These are phyloP conservation scores for Hypocryptadius cinnamomeus DNA, from an alignment of 2,113 vertebrate genomes.

Conservation along the genomic window DNA sequence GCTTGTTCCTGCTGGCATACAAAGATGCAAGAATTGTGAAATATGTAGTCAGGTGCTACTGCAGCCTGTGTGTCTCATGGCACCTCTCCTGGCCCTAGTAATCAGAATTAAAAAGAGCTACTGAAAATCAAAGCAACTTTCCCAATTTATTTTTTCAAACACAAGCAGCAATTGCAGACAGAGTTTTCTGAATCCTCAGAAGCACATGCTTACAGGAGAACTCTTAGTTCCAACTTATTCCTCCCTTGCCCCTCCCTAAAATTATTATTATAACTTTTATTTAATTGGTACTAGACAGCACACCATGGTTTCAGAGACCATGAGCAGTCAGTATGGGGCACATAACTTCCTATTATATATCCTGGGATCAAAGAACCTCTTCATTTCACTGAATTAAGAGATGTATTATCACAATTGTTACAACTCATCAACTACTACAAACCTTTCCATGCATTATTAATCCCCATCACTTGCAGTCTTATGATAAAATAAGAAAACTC, in stretches of 20 bases:
- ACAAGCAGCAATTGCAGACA: background rate
- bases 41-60: background rate
- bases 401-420: background rate
- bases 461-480: background rate
- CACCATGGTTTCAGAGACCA: background rate
- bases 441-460: background rate
- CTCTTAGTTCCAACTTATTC: background rate
- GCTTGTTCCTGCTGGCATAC: background rate
- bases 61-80: background rate
- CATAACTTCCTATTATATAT: background rate
- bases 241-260: background rate
- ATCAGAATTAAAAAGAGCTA: background rate
- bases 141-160: background rate
- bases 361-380: background rate
- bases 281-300: background rate
- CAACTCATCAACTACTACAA: background rate
- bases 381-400: background rate
- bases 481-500: background rate
- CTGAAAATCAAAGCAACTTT: background rate
- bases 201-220: background rate
- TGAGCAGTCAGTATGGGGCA: background rate
- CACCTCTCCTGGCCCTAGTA: background rate
- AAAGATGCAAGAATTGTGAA: background rate
- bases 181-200: background rate
- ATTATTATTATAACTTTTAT: background rate